These are phyloP conservation scores for Nylanderia fulva DNA, from an alignment of 1,140 invertebrate genomes.

Conservation along the genomic window DNA sequence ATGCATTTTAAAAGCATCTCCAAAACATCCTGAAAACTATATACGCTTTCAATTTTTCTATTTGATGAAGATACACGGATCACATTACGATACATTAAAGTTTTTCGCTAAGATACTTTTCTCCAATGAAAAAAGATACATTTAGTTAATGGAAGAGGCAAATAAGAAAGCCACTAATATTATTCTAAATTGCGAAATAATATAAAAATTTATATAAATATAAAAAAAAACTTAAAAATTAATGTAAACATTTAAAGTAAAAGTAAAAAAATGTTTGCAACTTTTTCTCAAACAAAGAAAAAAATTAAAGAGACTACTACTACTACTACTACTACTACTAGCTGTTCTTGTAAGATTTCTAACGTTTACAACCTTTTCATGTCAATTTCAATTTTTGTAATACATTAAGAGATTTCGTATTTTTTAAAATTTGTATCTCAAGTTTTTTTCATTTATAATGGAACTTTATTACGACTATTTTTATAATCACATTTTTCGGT, in stretches of 20 bases:
- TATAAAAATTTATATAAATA: not conserved
- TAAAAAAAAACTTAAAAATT: no score
- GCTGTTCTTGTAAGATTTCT: not conserved
- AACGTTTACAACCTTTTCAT: not conserved
- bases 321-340: no score
- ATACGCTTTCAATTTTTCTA: not conserved
- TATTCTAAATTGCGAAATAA: not conserved
- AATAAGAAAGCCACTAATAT: not conserved
- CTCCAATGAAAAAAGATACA: not conserved
- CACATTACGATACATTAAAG: not conserved
- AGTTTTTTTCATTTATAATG: not conserved
- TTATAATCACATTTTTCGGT: not conserved
- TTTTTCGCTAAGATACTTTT: not conserved
- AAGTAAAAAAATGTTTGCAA: not conserved
- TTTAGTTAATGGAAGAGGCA: not conserved
- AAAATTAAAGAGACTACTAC: constrained; percentile 1
- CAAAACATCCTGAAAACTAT: not conserved
- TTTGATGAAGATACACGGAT: not conserved
- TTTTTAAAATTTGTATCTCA: not conserved
- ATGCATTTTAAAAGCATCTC: not conserved
- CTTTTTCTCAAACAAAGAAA: not conserved
- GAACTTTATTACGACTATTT: not conserved
- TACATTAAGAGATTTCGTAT: not conserved
- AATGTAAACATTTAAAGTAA: no score
- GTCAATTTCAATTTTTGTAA: not conserved